Base-by-base conservation (phyloP, 2,797 vertebrate species). In the Tragopan temminckii region DNA sequence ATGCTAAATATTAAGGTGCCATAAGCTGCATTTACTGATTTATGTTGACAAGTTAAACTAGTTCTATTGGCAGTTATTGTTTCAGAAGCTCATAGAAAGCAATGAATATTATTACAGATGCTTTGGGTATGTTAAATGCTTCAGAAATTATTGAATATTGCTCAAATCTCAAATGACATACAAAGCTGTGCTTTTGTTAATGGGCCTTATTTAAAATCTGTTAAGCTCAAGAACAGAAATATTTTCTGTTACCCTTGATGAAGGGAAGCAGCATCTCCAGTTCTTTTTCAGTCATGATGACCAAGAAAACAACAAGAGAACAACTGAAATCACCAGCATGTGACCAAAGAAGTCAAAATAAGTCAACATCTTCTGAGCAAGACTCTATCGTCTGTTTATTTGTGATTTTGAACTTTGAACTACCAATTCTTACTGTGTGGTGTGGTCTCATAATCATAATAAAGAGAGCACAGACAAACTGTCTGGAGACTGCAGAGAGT, bases 381-480 rank as follows among this genome's bases (percentile, higher is more conserved):
- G 58, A 64, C 40, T 69, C 72, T 88, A 2, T 64, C 66, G 78
- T 88, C 50, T 23, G 17, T 40, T 87, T 92, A 58, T 63, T 89
- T 80, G 68, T 88, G 71, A 77, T 77, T 94, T 79, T 92, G 79
- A 90, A 76, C 75, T 93, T 64, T 40, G 48, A 89, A 78, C 74
- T 68, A 20, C n/a, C 62, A 43, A 66, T 83, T 85, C 29, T 83
- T 77, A 31, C 6, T 92, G 35, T 35, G 72, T 85, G 85, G n/a
- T 66, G 35, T 78, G 82, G 40, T 80, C 74, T 85, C 67, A 50
- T 36, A 58, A 35, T 88, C 5, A 0, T 69, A 80, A 80, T 91
- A 62, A 71, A 94, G 61, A 88, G 72, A 45, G 48, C 58, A 53
- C 76, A 87, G 85, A 68, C 68, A 74, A 94, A 83, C 48, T 55